A percentile compares a stretch with the other conserved stretches of the same genome.
These are phyloP conservation scores for Leptonema lineaticorne DNA, from an alignment of 1,140 invertebrate species.

Conservation along the genomic window DNA sequence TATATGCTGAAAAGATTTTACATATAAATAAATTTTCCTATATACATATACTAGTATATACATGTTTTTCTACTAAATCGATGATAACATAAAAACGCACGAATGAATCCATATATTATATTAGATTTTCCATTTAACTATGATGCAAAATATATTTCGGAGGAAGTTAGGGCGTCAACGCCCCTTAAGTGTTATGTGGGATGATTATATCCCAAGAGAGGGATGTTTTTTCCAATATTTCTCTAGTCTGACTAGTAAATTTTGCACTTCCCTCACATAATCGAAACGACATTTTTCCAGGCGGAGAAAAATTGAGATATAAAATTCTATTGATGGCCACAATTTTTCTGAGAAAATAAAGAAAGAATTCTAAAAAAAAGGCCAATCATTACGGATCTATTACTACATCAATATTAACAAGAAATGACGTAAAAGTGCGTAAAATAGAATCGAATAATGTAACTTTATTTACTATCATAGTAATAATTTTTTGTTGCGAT, in stretches of 20 bases:
- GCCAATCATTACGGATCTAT: neutral
- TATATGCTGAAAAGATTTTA: no score
- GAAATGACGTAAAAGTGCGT: no score
- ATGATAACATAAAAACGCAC: no score
- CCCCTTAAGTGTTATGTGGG: conserved; percentile 6
- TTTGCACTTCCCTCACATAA: conserved; percentile 22
- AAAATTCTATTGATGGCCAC: conserved; percentile 23
- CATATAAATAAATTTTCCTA: no score
- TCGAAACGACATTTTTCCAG: conserved; percentile 22
- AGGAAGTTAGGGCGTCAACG: neutral
- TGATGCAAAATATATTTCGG: conserved; percentile 10
- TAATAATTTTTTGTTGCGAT: no score
- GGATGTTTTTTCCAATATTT: conserved; percentile 14
- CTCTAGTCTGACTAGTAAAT: conserved; percentile 22
- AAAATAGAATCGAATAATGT: no score
- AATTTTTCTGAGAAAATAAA: conserved; percentile 17
- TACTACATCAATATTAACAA: conserved; percentile 5
- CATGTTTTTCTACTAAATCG: no score
- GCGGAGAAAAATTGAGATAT: conserved; percentile 30
- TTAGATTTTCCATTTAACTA: conserved; percentile 5
- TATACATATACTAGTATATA: no score
- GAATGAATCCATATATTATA: no score
- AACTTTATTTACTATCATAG: no score
- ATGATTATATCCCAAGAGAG: conserved; percentile 11
- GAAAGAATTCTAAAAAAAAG: conserved; percentile 15